Conservation (phyloP, 2,888 invertebrate species). For the Plutella xylostella region DNA sequence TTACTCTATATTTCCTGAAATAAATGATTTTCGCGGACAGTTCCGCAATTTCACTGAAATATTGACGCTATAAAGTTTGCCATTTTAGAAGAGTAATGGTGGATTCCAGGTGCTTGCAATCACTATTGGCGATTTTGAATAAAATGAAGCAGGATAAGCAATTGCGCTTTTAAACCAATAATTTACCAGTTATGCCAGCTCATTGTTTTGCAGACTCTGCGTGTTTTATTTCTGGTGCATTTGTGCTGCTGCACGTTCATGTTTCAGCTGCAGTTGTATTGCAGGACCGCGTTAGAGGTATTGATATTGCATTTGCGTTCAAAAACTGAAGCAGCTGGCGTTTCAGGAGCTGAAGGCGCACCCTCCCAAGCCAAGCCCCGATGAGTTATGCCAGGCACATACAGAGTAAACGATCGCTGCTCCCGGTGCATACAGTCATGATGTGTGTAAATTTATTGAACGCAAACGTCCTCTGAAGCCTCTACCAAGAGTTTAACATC, state of each 20-base stretch:
- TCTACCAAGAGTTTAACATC: constrained; percentile 2
- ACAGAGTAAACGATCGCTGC: constrained; percentile 42
- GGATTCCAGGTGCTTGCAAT: constrained; percentile 47
- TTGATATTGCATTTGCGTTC: background rate
- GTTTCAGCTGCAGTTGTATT: background rate
- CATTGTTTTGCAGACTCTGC: no score
- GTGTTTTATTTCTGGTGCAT: background rate
- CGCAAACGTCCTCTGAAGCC: constrained; percentile 37
- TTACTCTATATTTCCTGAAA: constrained; percentile 24
- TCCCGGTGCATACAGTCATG: constrained; percentile 47
- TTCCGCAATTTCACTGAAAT: constrained; percentile 42
- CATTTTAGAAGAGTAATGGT: constrained; percentile 53
- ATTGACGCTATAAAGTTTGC: constrained; percentile 48
- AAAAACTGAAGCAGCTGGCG: background rate
- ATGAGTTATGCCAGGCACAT: constrained; percentile 52
- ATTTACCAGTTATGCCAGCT: background rate
- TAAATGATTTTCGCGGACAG: constrained; percentile 35
- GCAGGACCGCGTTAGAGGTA: no score
- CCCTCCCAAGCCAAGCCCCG: constrained; percentile 12
- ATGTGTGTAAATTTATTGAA: constrained; percentile 53
- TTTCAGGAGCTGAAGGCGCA: background rate
- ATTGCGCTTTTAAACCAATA: constrained; percentile 17
- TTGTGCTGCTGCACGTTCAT: background rate
- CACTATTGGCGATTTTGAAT: constrained; percentile 39
- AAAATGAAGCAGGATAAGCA: constrained; percentile 39